A percentile compares a stretch with the other conserved stretches of the same genome.
phyloP scores from a whole-genome alignment of 2,113 vertebrate genomes.

The Paramormyrops kingsleyae region DNA sequence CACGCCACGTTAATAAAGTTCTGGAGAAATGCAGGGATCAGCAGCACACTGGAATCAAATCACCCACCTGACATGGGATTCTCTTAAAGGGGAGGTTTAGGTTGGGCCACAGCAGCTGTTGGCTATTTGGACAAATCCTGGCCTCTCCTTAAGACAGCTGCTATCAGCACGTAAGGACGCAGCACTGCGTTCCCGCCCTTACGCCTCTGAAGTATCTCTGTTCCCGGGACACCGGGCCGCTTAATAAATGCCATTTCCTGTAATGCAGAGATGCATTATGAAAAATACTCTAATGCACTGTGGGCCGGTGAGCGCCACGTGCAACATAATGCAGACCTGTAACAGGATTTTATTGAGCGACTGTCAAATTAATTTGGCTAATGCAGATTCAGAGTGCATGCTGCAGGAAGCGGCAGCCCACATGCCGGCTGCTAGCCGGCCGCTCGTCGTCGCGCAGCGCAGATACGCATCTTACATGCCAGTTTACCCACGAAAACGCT shows the following conservation, averaged over 20 bases:
- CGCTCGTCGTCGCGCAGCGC: slow-evolving; percentile 31
- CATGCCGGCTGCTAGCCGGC: slow-evolving; percentile 41
- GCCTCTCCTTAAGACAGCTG: not conserved
- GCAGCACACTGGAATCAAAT: not conserved
- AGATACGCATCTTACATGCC: slow-evolving; percentile 27
- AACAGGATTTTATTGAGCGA: slow-evolving; percentile 41
- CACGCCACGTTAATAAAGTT: not conserved
- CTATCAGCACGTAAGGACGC: not conserved
- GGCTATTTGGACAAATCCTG: not conserved
- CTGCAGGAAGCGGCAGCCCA: slow-evolving; percentile 37
- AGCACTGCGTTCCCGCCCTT: not conserved
- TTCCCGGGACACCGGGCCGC: slow-evolving; percentile 7
- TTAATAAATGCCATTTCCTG: slow-evolving; percentile 43
- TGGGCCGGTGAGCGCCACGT: slow-evolving; percentile 28
- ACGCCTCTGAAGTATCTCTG: not conserved
- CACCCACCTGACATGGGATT: not conserved
- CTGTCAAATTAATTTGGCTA: slow-evolving; percentile 48
- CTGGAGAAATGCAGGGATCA: not conserved
- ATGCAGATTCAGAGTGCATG: slow-evolving; percentile 43
- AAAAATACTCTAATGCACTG: slow-evolving; percentile 40
- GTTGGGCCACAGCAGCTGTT: not conserved
- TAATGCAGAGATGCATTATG: slow-evolving; percentile 50
- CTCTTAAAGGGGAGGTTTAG: not conserved
- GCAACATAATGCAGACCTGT: slow-evolving; percentile 31
- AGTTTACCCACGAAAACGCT: slow-evolving; percentile 38